Percentiles rank a stretch among this genome's conserved stretches.
phyloP scores from a whole-genome alignment of 2,888 invertebrate genomes.

The Tyria jacobaeae region DNA sequence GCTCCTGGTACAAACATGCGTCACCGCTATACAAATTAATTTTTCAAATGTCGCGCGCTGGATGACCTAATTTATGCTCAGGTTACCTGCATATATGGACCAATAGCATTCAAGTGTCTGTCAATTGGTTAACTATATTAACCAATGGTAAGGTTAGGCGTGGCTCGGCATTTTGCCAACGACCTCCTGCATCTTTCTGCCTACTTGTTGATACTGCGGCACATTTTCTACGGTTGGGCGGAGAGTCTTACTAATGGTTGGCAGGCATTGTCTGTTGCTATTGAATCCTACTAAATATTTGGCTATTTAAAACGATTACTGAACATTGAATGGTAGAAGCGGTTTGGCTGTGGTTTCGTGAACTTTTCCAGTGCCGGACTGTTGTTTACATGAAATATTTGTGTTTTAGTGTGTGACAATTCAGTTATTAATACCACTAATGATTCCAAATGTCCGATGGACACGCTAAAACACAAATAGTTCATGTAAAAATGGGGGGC shows the following conservation, averaged over 20 bases:
- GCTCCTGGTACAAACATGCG: constrained; percentile 19
- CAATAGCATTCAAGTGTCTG: constrained; percentile 78
- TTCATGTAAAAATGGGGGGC: no score
- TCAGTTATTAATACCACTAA: no score
- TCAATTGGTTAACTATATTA: constrained; percentile 86
- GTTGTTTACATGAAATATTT: not conserved
- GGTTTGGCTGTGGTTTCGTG: not conserved
- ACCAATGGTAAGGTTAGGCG: constrained; percentile 85
- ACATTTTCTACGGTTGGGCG: constrained; percentile 50
- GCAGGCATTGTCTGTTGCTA: constrained; percentile 29
- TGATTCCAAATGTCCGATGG: no score
- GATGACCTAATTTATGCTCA: constrained; percentile 72
- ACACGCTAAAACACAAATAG: no score
- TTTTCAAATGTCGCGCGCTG: constrained; percentile 55
- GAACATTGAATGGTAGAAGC: not conserved
- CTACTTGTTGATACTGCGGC: constrained; percentile 76
- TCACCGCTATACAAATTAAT: constrained; percentile 40
- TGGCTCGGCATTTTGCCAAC: constrained; percentile 84
- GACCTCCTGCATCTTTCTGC: constrained; percentile 71
- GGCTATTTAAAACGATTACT: not conserved
- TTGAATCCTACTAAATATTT: constrained; percentile 4
- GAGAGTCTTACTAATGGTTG: constrained; percentile 41
- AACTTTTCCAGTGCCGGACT: not conserved
- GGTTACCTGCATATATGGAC: constrained; percentile 75
- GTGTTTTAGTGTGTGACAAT: no score